Percentiles rank a stretch among this genome's conserved stretches.
Evolutionary conservation across 1,140 invertebrate genomes (phyloP).

Genomic region (Pseudachorutes palmiensis): DNA sequence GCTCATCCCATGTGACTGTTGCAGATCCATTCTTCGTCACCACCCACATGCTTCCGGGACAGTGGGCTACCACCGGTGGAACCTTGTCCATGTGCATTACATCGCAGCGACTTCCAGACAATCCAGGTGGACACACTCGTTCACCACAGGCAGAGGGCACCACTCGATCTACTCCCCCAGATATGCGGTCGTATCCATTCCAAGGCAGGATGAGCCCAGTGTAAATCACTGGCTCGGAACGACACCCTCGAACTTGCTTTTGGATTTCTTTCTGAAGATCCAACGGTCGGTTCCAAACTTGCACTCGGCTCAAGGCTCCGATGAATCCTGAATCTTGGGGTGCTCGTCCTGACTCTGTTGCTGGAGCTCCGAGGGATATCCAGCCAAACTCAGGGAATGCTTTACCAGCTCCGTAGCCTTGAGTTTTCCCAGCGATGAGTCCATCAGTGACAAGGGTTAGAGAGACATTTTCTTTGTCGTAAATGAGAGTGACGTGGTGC

Average conservation of each 20-base stretch:
- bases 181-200: constrained; percentile 81
- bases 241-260: constrained; percentile 75
- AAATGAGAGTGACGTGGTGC: constrained; percentile 91
- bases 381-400: constrained; percentile 72
- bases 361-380: constrained; percentile 81
- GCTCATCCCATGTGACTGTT: constrained; percentile 88
- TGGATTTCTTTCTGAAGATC: constrained; percentile 89
- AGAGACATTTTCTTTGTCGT: constrained; percentile 55
- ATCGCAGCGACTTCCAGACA: constrained; percentile 71
- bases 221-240: constrained; percentile 82
- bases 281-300: constrained; percentile 83
- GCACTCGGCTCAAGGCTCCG: constrained; percentile 87
- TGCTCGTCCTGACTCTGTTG: constrained; percentile 54
- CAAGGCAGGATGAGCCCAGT: constrained; percentile 77
- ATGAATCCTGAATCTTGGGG: constrained; percentile 81
- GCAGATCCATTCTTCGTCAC: constrained; percentile 85
- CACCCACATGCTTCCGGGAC: constrained; percentile 87
- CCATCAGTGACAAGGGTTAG: constrained; percentile 84
- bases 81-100: constrained; percentile 75
- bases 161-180: constrained; percentile 80
- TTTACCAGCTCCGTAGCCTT: constrained; percentile 71
- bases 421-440: constrained; percentile 78
- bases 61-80: constrained; percentile 75
- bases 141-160: constrained; percentile 87
- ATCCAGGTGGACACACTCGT: constrained; percentile 73